Conservation (phyloP, 2,888 invertebrate species). For the Theodoxus fluviatilis region DNA sequence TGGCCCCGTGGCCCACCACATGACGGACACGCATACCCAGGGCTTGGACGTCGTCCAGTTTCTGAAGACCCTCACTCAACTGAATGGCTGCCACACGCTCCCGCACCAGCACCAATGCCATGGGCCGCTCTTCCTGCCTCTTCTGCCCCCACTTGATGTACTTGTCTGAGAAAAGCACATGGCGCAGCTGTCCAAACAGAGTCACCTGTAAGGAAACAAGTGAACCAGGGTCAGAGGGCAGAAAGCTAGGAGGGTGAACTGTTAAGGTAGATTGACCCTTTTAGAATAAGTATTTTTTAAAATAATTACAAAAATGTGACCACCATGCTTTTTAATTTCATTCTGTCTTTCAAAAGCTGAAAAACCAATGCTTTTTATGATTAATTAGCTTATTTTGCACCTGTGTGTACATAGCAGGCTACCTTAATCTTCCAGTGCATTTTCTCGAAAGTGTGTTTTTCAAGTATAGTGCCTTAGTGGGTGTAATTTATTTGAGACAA, state of each 20-base stretch:
- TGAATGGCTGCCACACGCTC: conserved; percentile 44
- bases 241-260: no score
- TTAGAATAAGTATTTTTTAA: no score
- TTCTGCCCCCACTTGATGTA: conserved; percentile 36
- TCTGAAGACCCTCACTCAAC: conserved; percentile 38
- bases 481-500: no score
- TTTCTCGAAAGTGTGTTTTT: no score
- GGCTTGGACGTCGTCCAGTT: conserved; percentile 25
- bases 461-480: no score
- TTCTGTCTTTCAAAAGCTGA: conserved; percentile 14
- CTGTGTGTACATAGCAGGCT: no score
- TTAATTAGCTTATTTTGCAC: no score
- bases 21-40: conserved; percentile 35
- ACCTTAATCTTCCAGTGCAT: no score
- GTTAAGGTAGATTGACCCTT: no score
- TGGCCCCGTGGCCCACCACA: conserved; percentile 55
- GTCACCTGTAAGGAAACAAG: conserved; percentile 28
- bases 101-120: conserved; percentile 54
- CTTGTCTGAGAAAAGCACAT: conserved; percentile 35
- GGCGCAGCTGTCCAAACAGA: conserved; percentile 34
- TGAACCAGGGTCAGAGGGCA: no score
- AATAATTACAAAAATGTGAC: no score
- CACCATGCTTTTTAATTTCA: neutral
- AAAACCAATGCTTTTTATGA: no score
- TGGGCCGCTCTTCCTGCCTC: conserved; percentile 32